These are phyloP conservation scores for Boulengeromyrus knoepffleri DNA, from an alignment of 2,113 vertebrate species.

Conservation along the genomic window DNA sequence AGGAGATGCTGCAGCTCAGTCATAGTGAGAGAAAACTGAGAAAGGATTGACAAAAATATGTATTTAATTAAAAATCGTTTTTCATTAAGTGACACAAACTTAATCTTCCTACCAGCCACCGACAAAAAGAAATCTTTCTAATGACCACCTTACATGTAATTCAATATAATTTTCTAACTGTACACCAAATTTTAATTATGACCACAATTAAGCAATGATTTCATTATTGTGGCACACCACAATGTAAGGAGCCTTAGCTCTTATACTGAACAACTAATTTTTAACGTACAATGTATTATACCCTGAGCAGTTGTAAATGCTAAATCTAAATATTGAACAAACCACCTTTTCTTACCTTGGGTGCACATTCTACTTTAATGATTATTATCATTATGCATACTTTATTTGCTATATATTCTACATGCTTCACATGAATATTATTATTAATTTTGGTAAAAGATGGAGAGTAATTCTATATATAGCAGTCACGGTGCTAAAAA, in stretches of 20 bases:
- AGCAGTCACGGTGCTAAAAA: not conserved
- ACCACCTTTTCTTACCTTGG: not conserved
- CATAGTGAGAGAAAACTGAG: not conserved
- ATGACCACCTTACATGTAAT: not conserved
- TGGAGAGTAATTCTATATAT: not conserved
- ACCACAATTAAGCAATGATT: not conserved
- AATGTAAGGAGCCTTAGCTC: not conserved
- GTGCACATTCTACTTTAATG: not conserved
- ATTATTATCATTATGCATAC: not conserved
- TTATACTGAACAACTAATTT: not conserved
- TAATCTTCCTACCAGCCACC: not conserved
- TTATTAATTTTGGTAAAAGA: not conserved
- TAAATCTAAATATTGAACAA: not conserved
- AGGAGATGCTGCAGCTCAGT: slow-evolving; percentile 9
- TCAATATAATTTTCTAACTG: not conserved
- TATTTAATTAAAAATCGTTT: not conserved
- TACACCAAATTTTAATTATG: not conserved
- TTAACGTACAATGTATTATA: not conserved
- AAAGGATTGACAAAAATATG: not conserved
- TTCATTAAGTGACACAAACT: not conserved
- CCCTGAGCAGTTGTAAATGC: not conserved
- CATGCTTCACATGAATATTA: not conserved
- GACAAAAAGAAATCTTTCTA: not conserved
- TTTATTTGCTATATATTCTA: not conserved
- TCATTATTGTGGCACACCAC: not conserved